Evolutionary conservation across 2,888 invertebrate species (phyloP).

Genomic region (Drosophila prostipennis): DNA sequence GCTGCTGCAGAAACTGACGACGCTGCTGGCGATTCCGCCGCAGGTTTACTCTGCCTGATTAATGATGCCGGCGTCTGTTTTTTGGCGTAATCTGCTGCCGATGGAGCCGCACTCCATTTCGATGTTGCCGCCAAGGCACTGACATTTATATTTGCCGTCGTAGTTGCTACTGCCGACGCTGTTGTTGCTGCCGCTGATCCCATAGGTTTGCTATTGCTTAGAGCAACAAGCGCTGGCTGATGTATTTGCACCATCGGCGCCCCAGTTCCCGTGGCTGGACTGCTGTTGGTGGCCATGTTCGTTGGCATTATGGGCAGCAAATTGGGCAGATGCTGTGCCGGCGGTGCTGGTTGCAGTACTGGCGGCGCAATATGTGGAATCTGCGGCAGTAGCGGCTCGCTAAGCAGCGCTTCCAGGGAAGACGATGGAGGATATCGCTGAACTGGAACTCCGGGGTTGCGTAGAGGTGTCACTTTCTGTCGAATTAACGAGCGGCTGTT

Average conservation of each 20-base stretch:
- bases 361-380: background rate
- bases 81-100: background rate
- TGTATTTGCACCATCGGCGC: slow-evolving; percentile 12
- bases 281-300: background rate
- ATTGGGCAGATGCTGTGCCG: background rate
- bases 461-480: background rate
- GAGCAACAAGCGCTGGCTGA: background rate
- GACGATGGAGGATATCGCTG: background rate
- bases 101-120: background rate
- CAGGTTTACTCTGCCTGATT: background rate
- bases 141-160: background rate
- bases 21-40: background rate
- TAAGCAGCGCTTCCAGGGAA: background rate
- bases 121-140: too few relatives aligned
- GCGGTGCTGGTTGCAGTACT: background rate
- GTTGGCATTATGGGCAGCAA: background rate
- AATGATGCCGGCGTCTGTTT: background rate
- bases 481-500: background rate
- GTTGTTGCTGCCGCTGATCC: background rate
- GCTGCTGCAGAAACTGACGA: background rate
- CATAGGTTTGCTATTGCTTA: background rate
- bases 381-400: background rate
- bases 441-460: too few relatives aligned
- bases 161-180: background rate
- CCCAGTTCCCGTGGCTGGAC: background rate